Evolutionary conservation across 1,140 invertebrate species (phyloP).

Genomic region (Listronotus oregonensis): DNA sequence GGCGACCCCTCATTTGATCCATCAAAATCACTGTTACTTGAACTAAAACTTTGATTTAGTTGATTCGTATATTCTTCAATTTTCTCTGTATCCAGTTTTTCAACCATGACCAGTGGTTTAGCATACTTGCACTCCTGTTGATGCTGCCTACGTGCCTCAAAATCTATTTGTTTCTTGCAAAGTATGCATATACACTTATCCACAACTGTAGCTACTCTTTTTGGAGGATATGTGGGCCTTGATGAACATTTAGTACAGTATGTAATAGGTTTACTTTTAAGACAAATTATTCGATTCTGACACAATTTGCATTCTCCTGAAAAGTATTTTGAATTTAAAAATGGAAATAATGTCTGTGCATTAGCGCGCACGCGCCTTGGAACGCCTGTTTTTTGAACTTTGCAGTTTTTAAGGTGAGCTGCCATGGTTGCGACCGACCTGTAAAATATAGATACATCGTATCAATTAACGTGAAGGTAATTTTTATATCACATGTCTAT

Average conservation of each 20-base stretch:
- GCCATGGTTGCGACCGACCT: slow-evolving; percentile 44
- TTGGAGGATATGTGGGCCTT: background rate
- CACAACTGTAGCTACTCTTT: background rate
- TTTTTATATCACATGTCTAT: no score
- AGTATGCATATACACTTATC: slow-evolving; percentile 39
- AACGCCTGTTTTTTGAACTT: slow-evolving; percentile 16
- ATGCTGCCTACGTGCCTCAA: slow-evolving; percentile 30
- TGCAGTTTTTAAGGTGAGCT: slow-evolving; percentile 36
- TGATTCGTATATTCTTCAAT: background rate
- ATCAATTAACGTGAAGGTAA: no score
- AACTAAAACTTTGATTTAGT: slow-evolving; percentile 16
- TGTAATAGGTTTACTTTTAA: slow-evolving; percentile 17
- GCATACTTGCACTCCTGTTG: slow-evolving; percentile 38
- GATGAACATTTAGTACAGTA: slow-evolving; percentile 31
- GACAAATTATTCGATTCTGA: slow-evolving; percentile 29
- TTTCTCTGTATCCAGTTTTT: slow-evolving; percentile 23
- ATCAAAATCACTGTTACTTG: slow-evolving; percentile 32
- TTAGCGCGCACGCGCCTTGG: background rate
- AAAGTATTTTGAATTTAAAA: slow-evolving; percentile 24
- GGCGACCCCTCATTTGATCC: slow-evolving; percentile 13
- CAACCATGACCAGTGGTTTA: slow-evolving; percentile 32
- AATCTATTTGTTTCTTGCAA: slow-evolving; percentile 38
- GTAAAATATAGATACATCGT: background rate
- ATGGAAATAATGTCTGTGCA: background rate
- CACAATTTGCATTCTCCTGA: slow-evolving; percentile 32